Evolutionary conservation across 92 coral and sea anemone species (phyloP).

Genomic region (Plumapathes pennacea): DNA sequence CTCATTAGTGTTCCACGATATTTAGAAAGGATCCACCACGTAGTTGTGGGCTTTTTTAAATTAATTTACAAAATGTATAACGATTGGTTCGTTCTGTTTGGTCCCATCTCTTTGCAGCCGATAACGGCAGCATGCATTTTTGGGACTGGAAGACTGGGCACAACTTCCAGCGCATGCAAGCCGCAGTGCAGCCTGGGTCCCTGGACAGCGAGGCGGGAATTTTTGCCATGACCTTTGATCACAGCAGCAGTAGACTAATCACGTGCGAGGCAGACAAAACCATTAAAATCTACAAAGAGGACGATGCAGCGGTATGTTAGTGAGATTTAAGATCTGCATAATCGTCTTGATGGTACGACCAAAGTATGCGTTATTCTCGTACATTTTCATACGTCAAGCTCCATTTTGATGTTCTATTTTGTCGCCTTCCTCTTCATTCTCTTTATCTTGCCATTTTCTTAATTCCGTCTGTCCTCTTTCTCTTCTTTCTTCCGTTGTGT

Average conservation of each 20-base stretch:
- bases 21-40: no score
- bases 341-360: neutral
- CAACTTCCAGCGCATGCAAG: slow-evolving; percentile 95
- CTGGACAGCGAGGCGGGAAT: slow-evolving; percentile 98
- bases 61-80: neutral
- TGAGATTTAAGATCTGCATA: neutral
- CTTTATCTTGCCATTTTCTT: no score
- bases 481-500: no score
- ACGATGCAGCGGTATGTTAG: slow-evolving; percentile 85
- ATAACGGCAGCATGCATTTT: slow-evolving; percentile 96
- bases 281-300: slow-evolving; percentile 92
- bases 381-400: neutral
- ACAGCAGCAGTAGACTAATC: slow-evolving; percentile 90
- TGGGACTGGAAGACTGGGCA: slow-evolving; percentile 99
- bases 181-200: slow-evolving; percentile 92
- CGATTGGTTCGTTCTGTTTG: neutral
- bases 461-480: no score
- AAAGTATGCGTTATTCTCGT: neutral
- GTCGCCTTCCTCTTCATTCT: neutral
- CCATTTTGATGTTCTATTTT: neutral
- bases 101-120: slow-evolving; percentile 67
- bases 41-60: no score
- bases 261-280: slow-evolving; percentile 99
- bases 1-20: no score
- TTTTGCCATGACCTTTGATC: slow-evolving; percentile 92